phyloP scores from a whole-genome alignment of 2,113 vertebrate species.

The Ovibos moschatus region DNA sequence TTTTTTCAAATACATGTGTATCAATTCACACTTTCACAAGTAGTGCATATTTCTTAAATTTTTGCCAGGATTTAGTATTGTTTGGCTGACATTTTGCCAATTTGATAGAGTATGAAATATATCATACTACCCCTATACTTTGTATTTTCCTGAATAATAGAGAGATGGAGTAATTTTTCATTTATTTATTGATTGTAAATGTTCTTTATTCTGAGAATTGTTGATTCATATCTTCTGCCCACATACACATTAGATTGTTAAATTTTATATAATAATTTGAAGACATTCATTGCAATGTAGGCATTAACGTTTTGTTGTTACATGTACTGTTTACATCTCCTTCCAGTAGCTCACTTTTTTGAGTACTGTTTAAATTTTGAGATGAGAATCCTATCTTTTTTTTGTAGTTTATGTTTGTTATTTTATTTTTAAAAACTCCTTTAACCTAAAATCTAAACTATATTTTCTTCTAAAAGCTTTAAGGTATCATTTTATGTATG shows the following conservation, averaged over 20 bases:
- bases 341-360: not conserved
- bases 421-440: not conserved
- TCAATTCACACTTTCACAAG: not conserved
- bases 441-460: not conserved
- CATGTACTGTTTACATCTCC: not conserved
- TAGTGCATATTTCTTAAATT: not conserved
- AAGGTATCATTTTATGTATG: not conserved
- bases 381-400: not conserved
- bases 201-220: not conserved
- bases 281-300: not conserved
- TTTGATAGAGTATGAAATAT: not conserved
- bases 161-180: not conserved
- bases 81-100: not conserved
- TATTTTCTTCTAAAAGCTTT: not conserved
- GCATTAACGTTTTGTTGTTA: not conserved
- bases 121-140: not conserved
- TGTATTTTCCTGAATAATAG: not conserved
- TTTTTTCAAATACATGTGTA: not conserved
- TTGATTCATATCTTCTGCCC: not conserved
- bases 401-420: not conserved
- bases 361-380: not conserved
- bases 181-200: not conserved
- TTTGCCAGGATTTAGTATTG: not conserved
- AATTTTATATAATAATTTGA: not conserved
- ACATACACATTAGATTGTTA: not conserved